Evolutionary conservation across 2,113 vertebrate genomes (phyloP).

Genomic region (Rynchops niger): DNA sequence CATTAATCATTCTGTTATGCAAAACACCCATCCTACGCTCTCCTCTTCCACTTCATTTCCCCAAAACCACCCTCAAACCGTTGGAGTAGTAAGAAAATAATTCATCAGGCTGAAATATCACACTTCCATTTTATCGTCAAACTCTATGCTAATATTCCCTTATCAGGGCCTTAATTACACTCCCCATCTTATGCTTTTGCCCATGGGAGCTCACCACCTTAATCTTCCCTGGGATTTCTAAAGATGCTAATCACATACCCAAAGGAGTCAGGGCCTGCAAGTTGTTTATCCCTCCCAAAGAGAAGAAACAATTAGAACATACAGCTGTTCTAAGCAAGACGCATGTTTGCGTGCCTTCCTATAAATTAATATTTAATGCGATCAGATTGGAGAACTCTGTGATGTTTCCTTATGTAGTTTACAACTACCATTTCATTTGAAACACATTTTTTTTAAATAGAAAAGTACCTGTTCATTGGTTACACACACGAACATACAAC

Average conservation of each 20-base stretch:
- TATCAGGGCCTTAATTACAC: not conserved
- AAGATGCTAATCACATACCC: not conserved
- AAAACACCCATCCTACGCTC: not conserved
- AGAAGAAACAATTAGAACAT: not conserved
- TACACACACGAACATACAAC: not conserved
- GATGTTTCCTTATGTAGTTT: not conserved
- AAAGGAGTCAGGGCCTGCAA: not conserved
- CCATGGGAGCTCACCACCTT: not conserved
- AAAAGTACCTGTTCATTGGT: not conserved
- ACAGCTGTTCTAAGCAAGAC: not conserved
- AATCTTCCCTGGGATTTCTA: not conserved
- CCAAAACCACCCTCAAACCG: not conserved
- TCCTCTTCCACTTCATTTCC: not conserved
- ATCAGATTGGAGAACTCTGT: not conserved
- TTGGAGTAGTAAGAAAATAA: not conserved
- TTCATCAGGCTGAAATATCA: not conserved
- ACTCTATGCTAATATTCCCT: not conserved
- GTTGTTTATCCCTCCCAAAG: not conserved
- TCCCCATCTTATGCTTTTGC: not conserved
- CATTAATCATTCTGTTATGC: not conserved
- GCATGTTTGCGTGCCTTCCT: not conserved
- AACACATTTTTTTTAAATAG: not conserved
- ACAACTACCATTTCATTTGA: not conserved
- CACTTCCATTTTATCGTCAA: not conserved
- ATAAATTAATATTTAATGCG: not conserved